Base-by-base conservation (phyloP, 2,113 vertebrate genomes). In the Girardinichthys multiradiatus region DNA sequence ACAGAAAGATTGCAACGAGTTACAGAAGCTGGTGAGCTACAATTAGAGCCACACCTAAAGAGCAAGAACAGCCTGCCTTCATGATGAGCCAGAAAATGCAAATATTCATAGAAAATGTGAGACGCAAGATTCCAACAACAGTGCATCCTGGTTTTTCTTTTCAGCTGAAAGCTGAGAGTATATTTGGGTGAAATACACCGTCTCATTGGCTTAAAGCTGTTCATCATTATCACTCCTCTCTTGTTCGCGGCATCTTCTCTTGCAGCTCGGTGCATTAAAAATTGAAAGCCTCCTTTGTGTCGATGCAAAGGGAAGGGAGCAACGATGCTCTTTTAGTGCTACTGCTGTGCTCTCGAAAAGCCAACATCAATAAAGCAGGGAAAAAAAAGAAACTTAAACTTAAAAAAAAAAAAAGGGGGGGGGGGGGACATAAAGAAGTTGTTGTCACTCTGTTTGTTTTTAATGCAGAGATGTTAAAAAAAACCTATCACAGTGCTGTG, bases 401-500 rank as follows among this genome's bases (percentile, higher is more conserved):
- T 42, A 42, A 45, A 45, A 45, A 45, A 42, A 42, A 42, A 15
- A 45, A 42, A 17, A 45, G 42, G 5, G n/a, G n/a, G n/a, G n/a
- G n/a, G n/a, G n/a, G 61, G 77, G 39, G 66, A 89, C 82, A 83
- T 83, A 87, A 80, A 87, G 72, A 84, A 78, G 74, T 65, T 79
- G 79, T 83, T 87, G 87, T 87, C 85, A 78, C 73, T 82, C 57
- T 86, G 75, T 89, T 89, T 86, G 84, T 89, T 88, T 89, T 85
- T 72, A 81, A 83, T 82, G 78, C 80, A 48, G 73, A 59, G 70
- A 75, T 72, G 75, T 81, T 69, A 77, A 79, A 87, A 82, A 76
- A 81, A n/a, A 82, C 80, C 74, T 68, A 74, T 77, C 26, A 15
- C 62, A 77, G 76, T 13, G 60, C 72, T 67, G 68, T 19, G 73